Percentiles rank a stretch among this genome's conserved stretches.
Evolutionary conservation across 2,888 invertebrate species (phyloP).

Genomic region (Leptogaster cylindrica): DNA sequence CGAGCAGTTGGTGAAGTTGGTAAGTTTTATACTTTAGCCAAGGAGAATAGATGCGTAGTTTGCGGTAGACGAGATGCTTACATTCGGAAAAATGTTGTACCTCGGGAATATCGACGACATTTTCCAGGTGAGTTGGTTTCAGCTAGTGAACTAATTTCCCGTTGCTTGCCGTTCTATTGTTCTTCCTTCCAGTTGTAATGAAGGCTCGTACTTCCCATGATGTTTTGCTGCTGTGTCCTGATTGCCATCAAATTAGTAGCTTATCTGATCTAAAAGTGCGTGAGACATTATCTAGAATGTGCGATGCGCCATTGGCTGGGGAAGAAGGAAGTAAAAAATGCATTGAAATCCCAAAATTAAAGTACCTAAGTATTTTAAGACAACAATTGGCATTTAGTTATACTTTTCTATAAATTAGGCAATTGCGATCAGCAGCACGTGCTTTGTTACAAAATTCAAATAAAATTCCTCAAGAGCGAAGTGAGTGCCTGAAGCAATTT

Average conservation of each 20-base stretch:
- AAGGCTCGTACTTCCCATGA: constrained; percentile 85
- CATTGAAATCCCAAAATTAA: constrained; percentile 58
- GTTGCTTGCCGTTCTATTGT: neutral
- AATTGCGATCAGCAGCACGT: constrained; percentile 67
- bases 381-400: neutral
- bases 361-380: constrained; percentile 50
- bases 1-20: constrained; percentile 73
- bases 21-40: constrained; percentile 74
- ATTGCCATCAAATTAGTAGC: constrained; percentile 76
- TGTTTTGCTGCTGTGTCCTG: constrained; percentile 73
- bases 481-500: constrained; percentile 62
- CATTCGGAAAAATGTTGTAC: constrained; percentile 81
- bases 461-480: constrained; percentile 65
- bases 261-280: constrained; percentile 69
- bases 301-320: constrained; percentile 69
- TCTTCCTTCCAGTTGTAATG: constrained; percentile 66
- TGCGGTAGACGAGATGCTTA: constrained; percentile 74
- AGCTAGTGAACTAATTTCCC: neutral
- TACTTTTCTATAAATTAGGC: constrained; percentile 55
- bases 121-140: constrained; percentile 68
- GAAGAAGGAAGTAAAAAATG: constrained; percentile 54
- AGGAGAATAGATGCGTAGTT: constrained; percentile 80
- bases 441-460: constrained; percentile 63
- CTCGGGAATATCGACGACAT: constrained; percentile 79
- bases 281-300: constrained; percentile 66